A percentile compares a stretch with the other conserved stretches of the same genome.
phyloP scores from a whole-genome alignment of 35 echinoderm and acorn worm species.

The Anneissia japonica region DNA sequence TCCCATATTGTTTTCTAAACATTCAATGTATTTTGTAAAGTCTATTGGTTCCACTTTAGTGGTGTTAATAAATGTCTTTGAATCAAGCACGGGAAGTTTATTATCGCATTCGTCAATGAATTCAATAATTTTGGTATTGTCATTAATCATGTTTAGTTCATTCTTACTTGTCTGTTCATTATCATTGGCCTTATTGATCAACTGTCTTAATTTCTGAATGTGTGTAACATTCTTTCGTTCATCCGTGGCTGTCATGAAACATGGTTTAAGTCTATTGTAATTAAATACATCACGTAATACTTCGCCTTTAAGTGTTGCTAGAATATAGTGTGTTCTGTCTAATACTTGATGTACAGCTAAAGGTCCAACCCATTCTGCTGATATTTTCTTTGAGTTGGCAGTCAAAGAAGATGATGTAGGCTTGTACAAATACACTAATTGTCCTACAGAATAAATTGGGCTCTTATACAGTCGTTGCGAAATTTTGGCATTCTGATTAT shows the following conservation, averaged over 20 bases:
- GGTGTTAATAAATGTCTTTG: too few relatives aligned
- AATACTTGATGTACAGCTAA: slow-evolving; percentile 45
- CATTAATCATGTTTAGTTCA: too few relatives aligned
- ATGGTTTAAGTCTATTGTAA: slow-evolving; percentile 44
- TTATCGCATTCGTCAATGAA: too few relatives aligned
- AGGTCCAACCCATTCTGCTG: slow-evolving; percentile 51
- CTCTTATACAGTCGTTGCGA: slow-evolving; percentile 22
- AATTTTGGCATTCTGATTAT: slow-evolving; percentile 36
- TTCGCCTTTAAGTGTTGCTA: slow-evolving; percentile 37
- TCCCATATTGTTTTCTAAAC: too few relatives aligned
- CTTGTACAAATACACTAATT: slow-evolving; percentile 37
- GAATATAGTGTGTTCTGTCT: slow-evolving; percentile 45
- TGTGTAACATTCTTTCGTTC: slow-evolving; percentile 8
- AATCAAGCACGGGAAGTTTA: too few relatives aligned
- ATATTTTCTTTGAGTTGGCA: slow-evolving; percentile 45
- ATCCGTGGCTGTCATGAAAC: slow-evolving; percentile 23
- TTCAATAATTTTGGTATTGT: too few relatives aligned
- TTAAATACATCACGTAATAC: slow-evolving; percentile 33
- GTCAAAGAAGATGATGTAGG: slow-evolving; percentile 45
- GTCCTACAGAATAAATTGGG: slow-evolving; percentile 36
- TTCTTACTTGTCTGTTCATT: too few relatives aligned
- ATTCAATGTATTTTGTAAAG: too few relatives aligned
- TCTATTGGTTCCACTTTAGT: too few relatives aligned
- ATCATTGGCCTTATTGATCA: slow-evolving; percentile 1
- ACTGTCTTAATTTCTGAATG: slow-evolving; percentile 30